These are phyloP conservation scores for Diachrysia chrysitis DNA, from an alignment of 2,888 invertebrate genomes.

Conservation along the genomic window DNA sequence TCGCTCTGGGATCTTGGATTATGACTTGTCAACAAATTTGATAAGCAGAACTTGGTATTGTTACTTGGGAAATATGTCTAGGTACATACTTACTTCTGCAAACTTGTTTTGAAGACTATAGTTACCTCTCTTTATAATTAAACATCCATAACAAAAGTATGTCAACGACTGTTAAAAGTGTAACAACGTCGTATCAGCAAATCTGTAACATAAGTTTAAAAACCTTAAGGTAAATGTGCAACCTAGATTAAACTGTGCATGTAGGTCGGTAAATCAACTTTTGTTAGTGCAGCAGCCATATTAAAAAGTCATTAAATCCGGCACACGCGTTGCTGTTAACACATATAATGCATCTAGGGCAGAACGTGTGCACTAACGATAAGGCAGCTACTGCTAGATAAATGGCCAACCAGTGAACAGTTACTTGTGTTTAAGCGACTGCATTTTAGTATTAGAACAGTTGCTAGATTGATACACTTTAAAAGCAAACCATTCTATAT, in stretches of 20 bases:
- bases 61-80: too few relatives aligned
- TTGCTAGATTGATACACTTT: not conserved
- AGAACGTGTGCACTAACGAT: constrained; percentile 42
- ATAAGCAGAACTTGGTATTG: too few relatives aligned
- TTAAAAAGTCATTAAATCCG: constrained; percentile 52
- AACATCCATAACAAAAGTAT: constrained; percentile 22
- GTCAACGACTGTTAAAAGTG: constrained; percentile 6
- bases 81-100: too few relatives aligned
- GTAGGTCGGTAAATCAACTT: not conserved
- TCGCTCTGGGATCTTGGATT: too few relatives aligned
- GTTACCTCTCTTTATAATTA: not conserved
- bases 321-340: constrained; percentile 27
- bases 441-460: not conserved
- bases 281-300: constrained; percentile 29
- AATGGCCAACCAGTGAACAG: not conserved
- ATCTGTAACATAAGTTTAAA: constrained; percentile 38
- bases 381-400: constrained; percentile 18
- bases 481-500: too few relatives aligned
- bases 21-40: too few relatives aligned
- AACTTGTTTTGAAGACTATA: too few relatives aligned
- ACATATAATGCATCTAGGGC: constrained; percentile 47
- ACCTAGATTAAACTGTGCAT: constrained; percentile 25
- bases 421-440: not conserved
- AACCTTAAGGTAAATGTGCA: constrained; percentile 32
- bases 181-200: constrained; percentile 4